These are phyloP conservation scores for Rhaphigaster nebulosa DNA, from an alignment of 2,888 invertebrate species.

Conservation along the genomic window DNA sequence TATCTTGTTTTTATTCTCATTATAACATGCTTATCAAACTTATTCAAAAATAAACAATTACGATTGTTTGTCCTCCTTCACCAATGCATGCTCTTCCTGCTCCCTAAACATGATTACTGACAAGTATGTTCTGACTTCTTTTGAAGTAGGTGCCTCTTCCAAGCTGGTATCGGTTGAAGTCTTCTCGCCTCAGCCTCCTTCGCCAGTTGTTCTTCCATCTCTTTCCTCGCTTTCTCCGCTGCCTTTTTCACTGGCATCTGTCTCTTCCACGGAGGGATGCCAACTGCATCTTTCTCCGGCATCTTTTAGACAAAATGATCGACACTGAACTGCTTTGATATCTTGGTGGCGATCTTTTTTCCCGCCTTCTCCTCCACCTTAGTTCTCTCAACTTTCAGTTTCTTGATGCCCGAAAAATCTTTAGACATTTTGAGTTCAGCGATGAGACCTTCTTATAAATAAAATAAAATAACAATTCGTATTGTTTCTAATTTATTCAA, in stretches of 20 bases:
- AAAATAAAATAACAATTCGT: no score
- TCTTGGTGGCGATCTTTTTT: slow-evolving; percentile 86
- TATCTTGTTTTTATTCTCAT: background rate
- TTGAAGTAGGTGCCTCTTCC: slow-evolving; percentile 91
- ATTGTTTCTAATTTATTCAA: no score
- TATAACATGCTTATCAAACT: background rate
- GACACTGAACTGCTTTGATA: slow-evolving; percentile 86
- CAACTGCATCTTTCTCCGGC: slow-evolving; percentile 89
- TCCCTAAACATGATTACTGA: no score
- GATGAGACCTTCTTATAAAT: slow-evolving; percentile 89
- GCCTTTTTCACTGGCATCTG: slow-evolving; percentile 96
- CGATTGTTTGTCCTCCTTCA: background rate
- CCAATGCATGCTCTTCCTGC: background rate
- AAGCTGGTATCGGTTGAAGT: slow-evolving; percentile 89
- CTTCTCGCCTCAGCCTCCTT: slow-evolving; percentile 88
- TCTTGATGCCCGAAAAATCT: slow-evolving; percentile 93
- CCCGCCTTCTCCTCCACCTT: slow-evolving; percentile 87
- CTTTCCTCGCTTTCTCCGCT: slow-evolving; percentile 92
- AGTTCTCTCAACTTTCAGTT: slow-evolving; percentile 90
- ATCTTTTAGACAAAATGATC: slow-evolving; percentile 93
- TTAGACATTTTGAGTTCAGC: slow-evolving; percentile 93
- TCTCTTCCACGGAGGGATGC: slow-evolving; percentile 95
- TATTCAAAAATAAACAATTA: background rate
- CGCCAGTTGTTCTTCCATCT: slow-evolving; percentile 87
- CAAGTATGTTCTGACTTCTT: slow-evolving; percentile 71